Evolutionary conservation across 2,797 vertebrate genomes (phyloP), one percentile per base, ranked within the genome.

Genomic region (Myiotriccus ornatus): DNA sequence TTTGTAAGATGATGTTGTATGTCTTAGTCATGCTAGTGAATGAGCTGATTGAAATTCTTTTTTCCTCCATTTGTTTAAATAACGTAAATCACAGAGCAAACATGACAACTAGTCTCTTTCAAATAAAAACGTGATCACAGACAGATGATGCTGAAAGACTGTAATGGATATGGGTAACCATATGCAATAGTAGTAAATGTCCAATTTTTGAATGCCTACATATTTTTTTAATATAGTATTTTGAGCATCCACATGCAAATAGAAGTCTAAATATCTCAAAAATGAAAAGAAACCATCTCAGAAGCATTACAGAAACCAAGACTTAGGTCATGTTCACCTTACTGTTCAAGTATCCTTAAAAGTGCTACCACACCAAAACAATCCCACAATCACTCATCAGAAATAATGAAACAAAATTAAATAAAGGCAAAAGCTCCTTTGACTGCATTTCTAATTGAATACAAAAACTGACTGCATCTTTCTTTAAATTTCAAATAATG

Each of bases 1-100:
- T 86, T 84, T 62, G 52, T 88, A 80, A 73, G 63, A 87, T 74
- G 63, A 76, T 95, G 95, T 93, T 93, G 88, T 90, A 46, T 23
- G 19, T 81, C 75, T 79, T 93, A 92, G 85, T 95, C 88, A 71
- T 74, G 94, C 92, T 94, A 80, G 94, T 89, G 95, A 88, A 96
- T 80, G 92, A 94, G 53, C 81, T 94, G 93, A 90, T 97, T 95
- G 41, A 82, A 96, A 96, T 97, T 90, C 69, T 88, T 84, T 57
- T 35, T 21, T 0, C 0, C 43, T 17, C 24, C 14, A 47, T 91
- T 93, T 86, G 77, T 94, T 96, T 94, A 87, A 96, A 81, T 60
- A 95, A 76, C 92, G 84, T 87, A 97, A 96, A 95, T 96, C 92
- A 84, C 82, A 76, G 71, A 95, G 79, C 53, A 96, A 97, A 96